These are phyloP conservation scores for Zootermopsis nevadensis DNA, from an alignment of 2,888 invertebrate genomes.

Conservation along the genomic window DNA sequence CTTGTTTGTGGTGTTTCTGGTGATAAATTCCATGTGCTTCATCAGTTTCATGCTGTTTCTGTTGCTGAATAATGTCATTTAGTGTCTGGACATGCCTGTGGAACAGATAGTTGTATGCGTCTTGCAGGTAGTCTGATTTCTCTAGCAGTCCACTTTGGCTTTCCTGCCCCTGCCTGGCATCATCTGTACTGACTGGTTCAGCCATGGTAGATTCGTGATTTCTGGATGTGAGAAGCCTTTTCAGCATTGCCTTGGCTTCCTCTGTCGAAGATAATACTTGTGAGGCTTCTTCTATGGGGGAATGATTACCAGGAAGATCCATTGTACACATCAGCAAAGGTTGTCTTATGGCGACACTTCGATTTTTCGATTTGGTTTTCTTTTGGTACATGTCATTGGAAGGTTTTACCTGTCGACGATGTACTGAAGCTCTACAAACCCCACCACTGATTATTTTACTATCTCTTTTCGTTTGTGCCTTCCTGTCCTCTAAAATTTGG, in stretches of 20 bases:
- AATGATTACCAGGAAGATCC: not conserved
- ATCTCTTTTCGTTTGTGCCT: no score
- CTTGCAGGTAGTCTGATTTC: conserved; percentile 16
- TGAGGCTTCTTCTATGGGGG: conserved; percentile 3
- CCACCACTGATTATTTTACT: conserved; percentile 14
- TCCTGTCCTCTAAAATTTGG: not conserved
- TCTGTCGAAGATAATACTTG: conserved; percentile 9
- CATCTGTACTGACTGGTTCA: not conserved
- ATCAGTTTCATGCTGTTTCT: conserved; percentile 2
- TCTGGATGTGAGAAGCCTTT: conserved; percentile 33
- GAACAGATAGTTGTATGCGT: conserved; percentile 24
- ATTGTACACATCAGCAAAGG: conserved; percentile 15
- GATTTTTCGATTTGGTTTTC: conserved; percentile 11
- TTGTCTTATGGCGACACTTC: not conserved
- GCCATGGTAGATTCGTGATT: conserved; percentile 24
- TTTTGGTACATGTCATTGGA: not conserved
- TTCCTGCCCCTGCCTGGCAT: not conserved
- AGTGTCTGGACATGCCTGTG: conserved; percentile 30
- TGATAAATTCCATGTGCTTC: not conserved
- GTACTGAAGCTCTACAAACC: not conserved
- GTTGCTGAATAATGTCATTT: not conserved
- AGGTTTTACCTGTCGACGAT: not conserved
- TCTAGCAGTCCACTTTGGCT: not conserved
- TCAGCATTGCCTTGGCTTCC: conserved; percentile 23
- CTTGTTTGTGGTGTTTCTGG: not conserved